Evolutionary conservation across 1,140 invertebrate species (phyloP), one percentile per base, ranked within the genome.

Genomic region (Drosophila parabipectinata): DNA sequence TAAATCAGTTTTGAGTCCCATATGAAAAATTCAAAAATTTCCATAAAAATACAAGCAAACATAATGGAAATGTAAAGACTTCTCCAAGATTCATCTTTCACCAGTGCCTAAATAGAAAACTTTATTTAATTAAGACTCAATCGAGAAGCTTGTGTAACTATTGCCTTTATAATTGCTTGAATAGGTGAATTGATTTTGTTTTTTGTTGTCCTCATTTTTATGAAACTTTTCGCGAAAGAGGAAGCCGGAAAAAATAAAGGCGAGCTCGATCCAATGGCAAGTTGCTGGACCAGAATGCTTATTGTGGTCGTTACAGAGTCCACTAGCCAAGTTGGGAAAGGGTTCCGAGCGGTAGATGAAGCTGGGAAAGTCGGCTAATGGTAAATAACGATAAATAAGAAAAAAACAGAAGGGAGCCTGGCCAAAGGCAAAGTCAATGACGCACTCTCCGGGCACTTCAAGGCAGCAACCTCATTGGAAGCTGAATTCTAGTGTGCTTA

Each of bases 371-470:
- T 2, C 50, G 28, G 61, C 63, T 81, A 85, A 85, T 85, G 82
- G 82, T 88, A 85, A 87, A 85, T 87, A 85, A 85, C 82, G 78
- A 88, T 85, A 85, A 85, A 85, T 82, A 87, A 66, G 32, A 50
- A 81, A 50, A 81, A 85, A 85, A 85, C 72, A 57, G 74, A 71
- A 55, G 68, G 75, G 79, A 75, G 82, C 82, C 44, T 68, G 78
- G 78, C 82, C 81, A 68, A 67, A 82, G 77, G 78, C 82, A 87
- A 85, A 85, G 82, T 85, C 82, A 85, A 85, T 85, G 83, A 77
- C 63, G 78, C 63, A 69, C 66, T 69, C 18, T n/a, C 51, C 26
- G 51, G 44, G 24, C 66, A 69, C 66, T 69, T 64, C 59, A 64
- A 64, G 66, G 66, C 64, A 73, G 47, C 37, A 48, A 53, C 54